Evolutionary conservation across 1,140 invertebrate species (phyloP).

Genomic region (Leptinotarsa lineolata): DNA sequence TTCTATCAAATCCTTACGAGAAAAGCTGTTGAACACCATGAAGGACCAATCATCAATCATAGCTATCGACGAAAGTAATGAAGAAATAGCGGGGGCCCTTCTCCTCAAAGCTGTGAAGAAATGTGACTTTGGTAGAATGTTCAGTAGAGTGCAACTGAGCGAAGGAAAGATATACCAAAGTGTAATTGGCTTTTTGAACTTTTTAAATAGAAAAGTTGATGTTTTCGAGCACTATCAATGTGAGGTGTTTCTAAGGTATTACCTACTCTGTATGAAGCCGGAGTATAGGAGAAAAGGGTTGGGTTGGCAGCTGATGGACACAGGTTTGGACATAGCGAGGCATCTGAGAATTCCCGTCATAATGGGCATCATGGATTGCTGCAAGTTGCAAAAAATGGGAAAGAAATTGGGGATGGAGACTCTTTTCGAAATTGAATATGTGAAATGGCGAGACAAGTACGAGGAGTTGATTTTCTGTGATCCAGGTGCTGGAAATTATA

Average conservation of each 20-base stretch:
- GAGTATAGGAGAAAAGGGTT: conserved; percentile 56
- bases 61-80: conserved; percentile 59
- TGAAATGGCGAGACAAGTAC: conserved; percentile 60
- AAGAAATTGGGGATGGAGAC: conserved; percentile 57
- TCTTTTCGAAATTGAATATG: conserved; percentile 62
- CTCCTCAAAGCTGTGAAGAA: conserved; percentile 46
- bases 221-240: conserved; percentile 49
- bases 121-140: conserved; percentile 48
- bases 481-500: conserved; percentile 64
- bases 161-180: conserved; percentile 53
- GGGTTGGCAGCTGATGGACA: conserved; percentile 57
- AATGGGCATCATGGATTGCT: conserved; percentile 62
- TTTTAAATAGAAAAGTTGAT: conserved; percentile 54
- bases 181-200: conserved; percentile 53
- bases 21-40: conserved; percentile 61
- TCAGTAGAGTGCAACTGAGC: conserved; percentile 44
- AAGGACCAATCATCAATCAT: conserved; percentile 67
- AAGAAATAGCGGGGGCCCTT: conserved; percentile 41
- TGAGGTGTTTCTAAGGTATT: conserved; percentile 51
- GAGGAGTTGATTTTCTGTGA: conserved; percentile 61
- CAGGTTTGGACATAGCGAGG: conserved; percentile 56
- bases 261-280: conserved; percentile 56
- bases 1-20: conserved; percentile 60
- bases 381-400: conserved; percentile 57
- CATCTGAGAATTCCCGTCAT: conserved; percentile 59